Conservation (phyloP, 2,888 invertebrate genomes). For the Platycnemis pennipes region DNA sequence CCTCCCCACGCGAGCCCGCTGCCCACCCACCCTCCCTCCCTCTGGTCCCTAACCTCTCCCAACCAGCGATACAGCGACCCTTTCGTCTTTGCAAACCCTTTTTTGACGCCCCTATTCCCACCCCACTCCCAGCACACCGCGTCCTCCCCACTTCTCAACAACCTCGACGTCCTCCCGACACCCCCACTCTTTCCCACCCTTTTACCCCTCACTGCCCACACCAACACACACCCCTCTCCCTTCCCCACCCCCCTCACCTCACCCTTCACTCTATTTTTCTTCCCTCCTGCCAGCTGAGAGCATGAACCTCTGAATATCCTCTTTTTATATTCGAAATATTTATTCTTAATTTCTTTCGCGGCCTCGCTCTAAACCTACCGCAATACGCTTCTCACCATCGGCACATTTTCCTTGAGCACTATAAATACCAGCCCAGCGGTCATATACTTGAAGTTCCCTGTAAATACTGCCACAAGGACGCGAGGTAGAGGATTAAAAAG, state of each 20-base stretch:
- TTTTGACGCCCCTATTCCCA: neutral
- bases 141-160: neutral
- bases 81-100: constrained; percentile 13
- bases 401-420: neutral
- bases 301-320: constrained; percentile 25
- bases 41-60: constrained; percentile 31
- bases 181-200: neutral
- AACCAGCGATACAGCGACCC: constrained; percentile 5
- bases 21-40: neutral
- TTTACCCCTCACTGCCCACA: neutral
- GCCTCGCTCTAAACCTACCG: constrained; percentile 21
- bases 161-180: neutral
- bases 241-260: neutral
- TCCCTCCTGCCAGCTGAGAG: constrained; percentile 16
- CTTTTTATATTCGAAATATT: neutral
- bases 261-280: neutral
- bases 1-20: neutral
- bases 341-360: constrained; percentile 22
- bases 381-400: neutral
- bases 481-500: neutral
- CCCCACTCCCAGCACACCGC: neutral
- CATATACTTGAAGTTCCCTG: neutral
- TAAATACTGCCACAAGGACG: neutral
- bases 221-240: neutral
- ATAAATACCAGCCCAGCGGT: neutral